phyloP scores from a whole-genome alignment of 2,797 vertebrate species.

The Margarornis squamiger region DNA sequence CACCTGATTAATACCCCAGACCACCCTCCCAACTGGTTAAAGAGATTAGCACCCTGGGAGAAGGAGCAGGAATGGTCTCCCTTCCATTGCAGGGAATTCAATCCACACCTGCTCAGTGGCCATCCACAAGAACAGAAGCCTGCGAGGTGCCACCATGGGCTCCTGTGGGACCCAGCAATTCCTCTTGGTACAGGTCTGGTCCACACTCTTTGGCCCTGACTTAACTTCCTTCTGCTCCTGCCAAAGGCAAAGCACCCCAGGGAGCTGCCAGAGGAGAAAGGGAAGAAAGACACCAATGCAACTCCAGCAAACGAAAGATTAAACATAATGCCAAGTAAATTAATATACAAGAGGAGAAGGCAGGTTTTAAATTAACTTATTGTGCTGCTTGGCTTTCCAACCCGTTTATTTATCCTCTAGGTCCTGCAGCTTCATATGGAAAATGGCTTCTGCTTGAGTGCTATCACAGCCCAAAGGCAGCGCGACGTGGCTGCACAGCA shows the following conservation, averaged over 20 bases:
- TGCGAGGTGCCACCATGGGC: not conserved
- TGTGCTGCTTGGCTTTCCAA: constrained; percentile 9
- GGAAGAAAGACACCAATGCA: not conserved
- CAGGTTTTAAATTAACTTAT: constrained; percentile 44
- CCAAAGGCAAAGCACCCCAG: not conserved
- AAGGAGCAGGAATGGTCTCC: not conserved
- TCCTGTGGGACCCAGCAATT: not conserved
- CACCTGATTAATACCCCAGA: not conserved
- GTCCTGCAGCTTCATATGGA: constrained; percentile 37
- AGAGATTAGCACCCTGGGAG: not conserved
- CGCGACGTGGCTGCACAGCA: rapidly evolving
- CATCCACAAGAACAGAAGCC: not conserved
- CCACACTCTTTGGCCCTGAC: not conserved
- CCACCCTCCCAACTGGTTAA: not conserved
- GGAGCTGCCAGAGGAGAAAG: not conserved
- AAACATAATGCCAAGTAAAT: constrained; percentile 33
- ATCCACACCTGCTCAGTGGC: not conserved
- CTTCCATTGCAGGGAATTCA: rapidly evolving
- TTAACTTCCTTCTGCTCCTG: not conserved
- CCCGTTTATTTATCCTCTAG: constrained; percentile 30
- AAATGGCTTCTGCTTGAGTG: constrained; percentile 54
- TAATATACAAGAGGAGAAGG: constrained; percentile 4
- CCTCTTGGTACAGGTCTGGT: not conserved
- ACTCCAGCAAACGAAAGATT: constrained; percentile 13
- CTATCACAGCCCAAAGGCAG: not conserved